Conservation (phyloP, 2,888 invertebrate species). For the Hybos culiciformis region DNA sequence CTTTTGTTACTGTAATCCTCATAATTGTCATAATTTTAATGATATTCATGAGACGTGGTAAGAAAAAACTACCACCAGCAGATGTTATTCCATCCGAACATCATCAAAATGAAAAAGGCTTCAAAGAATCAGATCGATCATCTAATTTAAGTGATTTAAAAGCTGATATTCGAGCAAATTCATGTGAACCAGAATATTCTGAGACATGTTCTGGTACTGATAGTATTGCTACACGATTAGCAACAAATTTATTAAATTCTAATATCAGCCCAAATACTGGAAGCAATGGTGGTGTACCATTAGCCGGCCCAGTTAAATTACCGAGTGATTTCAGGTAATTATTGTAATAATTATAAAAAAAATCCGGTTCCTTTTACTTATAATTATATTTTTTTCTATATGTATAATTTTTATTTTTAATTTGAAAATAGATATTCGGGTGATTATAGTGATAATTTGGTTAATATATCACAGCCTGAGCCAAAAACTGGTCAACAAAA, state of each 20-base stretch:
- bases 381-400: not conserved
- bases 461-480: not conserved
- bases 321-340: slow-evolving; percentile 46
- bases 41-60: slow-evolving; percentile 52
- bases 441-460: slow-evolving; percentile 25
- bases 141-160: slow-evolving; percentile 88
- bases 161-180: slow-evolving; percentile 63
- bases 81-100: slow-evolving; percentile 34
- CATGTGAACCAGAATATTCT: slow-evolving; percentile 42
- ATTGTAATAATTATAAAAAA: too few relatives aligned
- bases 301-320: slow-evolving; percentile 66
- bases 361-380: too few relatives aligned
- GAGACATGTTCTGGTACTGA: slow-evolving; percentile 48
- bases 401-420: not conserved
- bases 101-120: slow-evolving; percentile 36
- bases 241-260: slow-evolving; percentile 20
- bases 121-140: slow-evolving; percentile 59
- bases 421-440: slow-evolving; percentile 26
- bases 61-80: slow-evolving; percentile 32
- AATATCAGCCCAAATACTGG: slow-evolving; percentile 9
- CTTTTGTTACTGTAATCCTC: slow-evolving; percentile 71
- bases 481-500: slow-evolving; percentile 50
- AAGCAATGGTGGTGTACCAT: slow-evolving; percentile 46
- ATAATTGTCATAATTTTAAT: slow-evolving; percentile 68
- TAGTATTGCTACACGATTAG: slow-evolving; percentile 37